These are phyloP conservation scores for Spisula solida DNA, from an alignment of 2,888 invertebrate species.

Conservation along the genomic window DNA sequence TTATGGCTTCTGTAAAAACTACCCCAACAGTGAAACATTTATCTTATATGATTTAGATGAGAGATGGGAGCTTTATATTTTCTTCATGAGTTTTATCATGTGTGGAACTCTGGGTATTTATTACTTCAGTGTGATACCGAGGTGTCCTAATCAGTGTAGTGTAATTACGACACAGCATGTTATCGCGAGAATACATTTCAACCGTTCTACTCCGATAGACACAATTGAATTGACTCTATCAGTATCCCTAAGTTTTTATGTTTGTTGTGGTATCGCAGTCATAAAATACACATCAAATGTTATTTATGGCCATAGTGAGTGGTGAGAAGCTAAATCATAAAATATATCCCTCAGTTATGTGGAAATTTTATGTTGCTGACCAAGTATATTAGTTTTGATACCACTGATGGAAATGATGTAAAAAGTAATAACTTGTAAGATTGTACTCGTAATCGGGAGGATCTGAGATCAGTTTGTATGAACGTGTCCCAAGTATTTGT, in stretches of 20 bases:
- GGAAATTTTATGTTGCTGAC: not conserved
- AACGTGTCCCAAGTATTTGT: not conserved
- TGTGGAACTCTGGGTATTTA: slow-evolving; percentile 35
- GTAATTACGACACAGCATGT: slow-evolving; percentile 44
- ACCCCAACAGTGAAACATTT: slow-evolving; percentile 9
- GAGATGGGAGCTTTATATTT: slow-evolving; percentile 34
- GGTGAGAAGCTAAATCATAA: slow-evolving; percentile 43
- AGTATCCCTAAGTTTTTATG: slow-evolving; percentile 55
- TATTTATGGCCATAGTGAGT: slow-evolving; percentile 53
- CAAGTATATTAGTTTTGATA: slow-evolving; percentile 12
- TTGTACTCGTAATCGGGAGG: not conserved
- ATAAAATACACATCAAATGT: slow-evolving; percentile 67
- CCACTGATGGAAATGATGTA: not conserved
- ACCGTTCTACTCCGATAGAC: slow-evolving; percentile 16
- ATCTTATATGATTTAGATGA: slow-evolving; percentile 45
- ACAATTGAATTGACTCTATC: slow-evolving; percentile 44
- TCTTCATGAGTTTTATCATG: slow-evolving; percentile 36
- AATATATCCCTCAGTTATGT: not conserved
- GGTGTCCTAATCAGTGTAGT: slow-evolving; percentile 20
- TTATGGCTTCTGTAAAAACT: not conserved
- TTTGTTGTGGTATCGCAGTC: slow-evolving; percentile 40
- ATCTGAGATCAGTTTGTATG: not conserved
- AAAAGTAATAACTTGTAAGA: slow-evolving; percentile 1
- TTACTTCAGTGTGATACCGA: slow-evolving; percentile 33
- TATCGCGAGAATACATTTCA: slow-evolving; percentile 50